Conservation (phyloP, 2,797 vertebrate genomes). For the Chaunax sp. region DNA sequence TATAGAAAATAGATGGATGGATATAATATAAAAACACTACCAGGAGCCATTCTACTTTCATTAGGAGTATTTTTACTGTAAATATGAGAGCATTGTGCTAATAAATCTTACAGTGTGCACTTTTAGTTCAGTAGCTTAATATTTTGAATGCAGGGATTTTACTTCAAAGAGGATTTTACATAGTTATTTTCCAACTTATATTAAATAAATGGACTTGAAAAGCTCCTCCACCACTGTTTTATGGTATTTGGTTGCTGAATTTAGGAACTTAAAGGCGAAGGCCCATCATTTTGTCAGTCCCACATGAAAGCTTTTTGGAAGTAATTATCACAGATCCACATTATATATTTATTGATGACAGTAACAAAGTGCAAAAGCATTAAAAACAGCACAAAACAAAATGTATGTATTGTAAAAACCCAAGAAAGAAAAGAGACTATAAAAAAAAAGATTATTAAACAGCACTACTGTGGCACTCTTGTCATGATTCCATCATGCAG, state of each 20-base stretch:
- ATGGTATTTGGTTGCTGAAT: too few relatives aligned
- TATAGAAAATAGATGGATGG: not conserved
- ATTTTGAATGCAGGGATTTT: not conserved
- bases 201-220: not conserved
- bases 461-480: constrained; percentile 84
- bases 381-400: constrained; percentile 72
- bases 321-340: constrained; percentile 20
- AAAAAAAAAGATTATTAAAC: constrained; percentile 72
- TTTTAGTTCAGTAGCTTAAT: not conserved
- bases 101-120: not conserved
- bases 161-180: not conserved
- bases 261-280: not conserved
- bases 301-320: not conserved
- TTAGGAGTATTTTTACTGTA: not conserved
- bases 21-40: not conserved
- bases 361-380: constrained; percentile 86
- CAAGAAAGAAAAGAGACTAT: constrained; percentile 72
- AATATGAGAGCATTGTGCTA: not conserved
- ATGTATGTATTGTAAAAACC: constrained; percentile 72
- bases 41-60: not conserved
- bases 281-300: not conserved
- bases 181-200: not conserved
- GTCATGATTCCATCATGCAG: constrained; percentile 87
- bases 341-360: constrained; percentile 82
- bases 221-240: not conserved